phyloP scores from a whole-genome alignment of 2,113 vertebrate species.

The Bos javanicus region DNA sequence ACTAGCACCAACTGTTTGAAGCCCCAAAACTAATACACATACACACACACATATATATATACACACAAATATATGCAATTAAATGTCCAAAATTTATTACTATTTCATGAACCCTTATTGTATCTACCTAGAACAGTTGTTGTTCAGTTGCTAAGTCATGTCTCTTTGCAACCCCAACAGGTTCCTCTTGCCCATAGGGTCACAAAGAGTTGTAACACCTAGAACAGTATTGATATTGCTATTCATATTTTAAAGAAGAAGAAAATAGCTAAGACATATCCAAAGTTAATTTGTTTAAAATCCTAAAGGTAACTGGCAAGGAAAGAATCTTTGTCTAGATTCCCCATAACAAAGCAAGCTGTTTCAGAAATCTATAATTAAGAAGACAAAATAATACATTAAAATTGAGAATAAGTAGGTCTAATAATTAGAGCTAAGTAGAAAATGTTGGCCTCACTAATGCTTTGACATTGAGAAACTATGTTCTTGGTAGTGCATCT shows the following conservation, averaged over 20 bases:
- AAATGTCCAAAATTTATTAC: not conserved
- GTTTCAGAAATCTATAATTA: conserved; percentile 29
- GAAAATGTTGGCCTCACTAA: not conserved
- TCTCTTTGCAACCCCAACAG: not conserved
- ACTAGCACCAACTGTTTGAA: not conserved
- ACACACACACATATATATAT: not conserved
- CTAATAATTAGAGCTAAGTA: conserved; percentile 22
- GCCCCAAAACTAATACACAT: not conserved
- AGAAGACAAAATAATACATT: conserved; percentile 20
- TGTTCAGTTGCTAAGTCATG: not conserved
- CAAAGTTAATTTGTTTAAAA: not conserved
- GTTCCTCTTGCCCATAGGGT: not conserved
- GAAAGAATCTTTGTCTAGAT: not conserved
- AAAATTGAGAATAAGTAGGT: conserved; percentile 3
- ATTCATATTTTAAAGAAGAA: conserved; percentile 15
- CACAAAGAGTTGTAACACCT: not conserved
- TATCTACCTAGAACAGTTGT: not conserved
- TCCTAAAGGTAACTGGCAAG: not conserved
- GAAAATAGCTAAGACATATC: not conserved
- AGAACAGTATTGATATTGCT: not conserved
- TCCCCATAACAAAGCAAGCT: not conserved
- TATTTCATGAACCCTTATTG: not conserved
- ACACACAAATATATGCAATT: not conserved
- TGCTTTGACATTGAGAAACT: conserved; percentile 35
- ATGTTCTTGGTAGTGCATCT: conserved; percentile 8